Evolutionary conservation across 2,797 vertebrate genomes (phyloP).

Genomic region (Anabacerthia variegaticeps): DNA sequence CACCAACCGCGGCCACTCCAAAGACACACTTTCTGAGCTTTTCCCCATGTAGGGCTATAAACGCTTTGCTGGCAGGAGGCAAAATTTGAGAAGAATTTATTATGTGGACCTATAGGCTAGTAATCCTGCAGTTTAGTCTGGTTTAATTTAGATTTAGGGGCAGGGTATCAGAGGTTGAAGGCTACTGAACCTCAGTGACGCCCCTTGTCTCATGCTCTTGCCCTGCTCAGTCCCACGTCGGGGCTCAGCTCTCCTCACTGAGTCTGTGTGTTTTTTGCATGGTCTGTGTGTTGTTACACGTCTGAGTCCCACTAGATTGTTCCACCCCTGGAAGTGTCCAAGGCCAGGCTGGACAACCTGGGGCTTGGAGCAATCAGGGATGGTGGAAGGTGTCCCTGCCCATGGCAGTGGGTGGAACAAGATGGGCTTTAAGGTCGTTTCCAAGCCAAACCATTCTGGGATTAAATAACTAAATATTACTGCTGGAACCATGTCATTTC

Average conservation of each 20-base stretch:
- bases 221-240: fast-evolving
- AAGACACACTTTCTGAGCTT: background rate
- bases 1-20: fast-evolving
- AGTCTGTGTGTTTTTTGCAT: background rate
- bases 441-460: background rate
- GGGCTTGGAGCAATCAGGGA: background rate
- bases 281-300: background rate
- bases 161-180: background rate
- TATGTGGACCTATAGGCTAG: background rate
- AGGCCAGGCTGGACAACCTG: fast-evolving
- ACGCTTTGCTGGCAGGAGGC: background rate
- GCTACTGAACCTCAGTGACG: background rate
- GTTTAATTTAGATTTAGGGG: background rate
- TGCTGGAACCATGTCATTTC: background rate
- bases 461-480: background rate
- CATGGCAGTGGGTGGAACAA: background rate
- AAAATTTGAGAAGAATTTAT: background rate
- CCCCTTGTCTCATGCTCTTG: background rate
- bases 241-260: background rate
- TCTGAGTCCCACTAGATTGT: background rate
- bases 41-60: fast-evolving
- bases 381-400: background rate
- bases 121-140: background rate
- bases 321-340: background rate
- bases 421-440: background rate